Evolutionary conservation across 2,113 vertebrate species (phyloP).

Genomic region (Pheucticus melanocephalus): DNA sequence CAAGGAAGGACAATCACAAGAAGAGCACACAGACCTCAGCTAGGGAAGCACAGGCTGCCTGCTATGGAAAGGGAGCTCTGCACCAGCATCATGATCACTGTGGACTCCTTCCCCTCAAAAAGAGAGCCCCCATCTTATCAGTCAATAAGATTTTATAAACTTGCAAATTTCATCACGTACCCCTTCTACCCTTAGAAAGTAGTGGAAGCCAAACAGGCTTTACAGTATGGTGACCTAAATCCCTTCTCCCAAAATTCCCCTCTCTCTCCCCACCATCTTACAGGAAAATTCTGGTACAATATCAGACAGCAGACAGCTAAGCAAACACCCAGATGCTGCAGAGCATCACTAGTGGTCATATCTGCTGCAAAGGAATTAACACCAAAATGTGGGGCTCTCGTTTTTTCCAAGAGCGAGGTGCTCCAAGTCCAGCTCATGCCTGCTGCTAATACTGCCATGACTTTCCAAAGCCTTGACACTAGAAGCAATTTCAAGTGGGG

Average conservation of each 20-base stretch:
- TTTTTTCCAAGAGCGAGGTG: background rate
- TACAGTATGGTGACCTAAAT: background rate
- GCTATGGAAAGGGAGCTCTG: background rate
- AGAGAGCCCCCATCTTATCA: background rate
- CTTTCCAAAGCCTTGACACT: background rate
- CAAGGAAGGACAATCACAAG: background rate
- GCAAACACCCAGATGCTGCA: background rate
- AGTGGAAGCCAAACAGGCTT: background rate
- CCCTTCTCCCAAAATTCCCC: background rate
- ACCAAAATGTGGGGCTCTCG: background rate
- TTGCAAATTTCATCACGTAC: background rate
- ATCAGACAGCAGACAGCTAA: background rate
- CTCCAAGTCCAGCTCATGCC: background rate
- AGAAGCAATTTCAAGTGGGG: background rate
- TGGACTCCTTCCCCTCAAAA: background rate
- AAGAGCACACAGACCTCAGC: background rate
- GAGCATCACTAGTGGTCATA: background rate
- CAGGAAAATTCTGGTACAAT: background rate
- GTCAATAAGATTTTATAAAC: background rate
- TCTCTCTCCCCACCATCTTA: background rate
- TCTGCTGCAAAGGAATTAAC: slow-evolving; percentile 42
- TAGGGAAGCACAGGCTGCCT: background rate
- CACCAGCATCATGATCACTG: background rate
- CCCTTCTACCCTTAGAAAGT: background rate
- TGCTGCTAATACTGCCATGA: background rate